phyloP scores from a whole-genome alignment of 2,113 vertebrate species.

The Eurystomus gularis region DNA sequence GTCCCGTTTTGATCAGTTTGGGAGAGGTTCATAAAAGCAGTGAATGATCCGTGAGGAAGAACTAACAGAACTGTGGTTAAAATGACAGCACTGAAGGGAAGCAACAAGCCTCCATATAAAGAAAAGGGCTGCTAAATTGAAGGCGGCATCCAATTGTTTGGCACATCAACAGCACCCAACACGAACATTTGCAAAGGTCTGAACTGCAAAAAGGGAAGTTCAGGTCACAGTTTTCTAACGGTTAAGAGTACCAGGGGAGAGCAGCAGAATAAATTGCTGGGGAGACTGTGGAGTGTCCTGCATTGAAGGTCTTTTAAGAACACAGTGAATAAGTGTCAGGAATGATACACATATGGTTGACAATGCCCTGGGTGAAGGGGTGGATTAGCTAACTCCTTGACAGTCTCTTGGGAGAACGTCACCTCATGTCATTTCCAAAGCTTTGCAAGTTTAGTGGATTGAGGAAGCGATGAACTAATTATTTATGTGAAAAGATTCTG shows the following conservation, averaged over 20 bases:
- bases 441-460: not conserved
- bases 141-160: not conserved
- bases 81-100: not conserved
- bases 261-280: not conserved
- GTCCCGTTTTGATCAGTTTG: not conserved
- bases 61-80: not conserved
- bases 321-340: not conserved
- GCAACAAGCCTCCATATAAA: not conserved
- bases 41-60: not conserved
- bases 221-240: not conserved
- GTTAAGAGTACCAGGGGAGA: not conserved
- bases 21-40: not conserved
- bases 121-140: not conserved
- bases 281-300: not conserved
- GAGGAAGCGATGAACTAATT: slow-evolving; percentile 45
- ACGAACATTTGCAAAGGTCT: not conserved
- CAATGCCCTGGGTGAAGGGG: not conserved
- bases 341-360: not conserved
- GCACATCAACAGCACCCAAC: not conserved
- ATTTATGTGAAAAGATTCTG: slow-evolving; percentile 14
- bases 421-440: not conserved
- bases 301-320: not conserved
- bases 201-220: not conserved
- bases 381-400: not conserved
- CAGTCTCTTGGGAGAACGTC: not conserved